Base-by-base conservation (phyloP, 1,140 invertebrate species). In the Drosophila gunungcola region DNA sequence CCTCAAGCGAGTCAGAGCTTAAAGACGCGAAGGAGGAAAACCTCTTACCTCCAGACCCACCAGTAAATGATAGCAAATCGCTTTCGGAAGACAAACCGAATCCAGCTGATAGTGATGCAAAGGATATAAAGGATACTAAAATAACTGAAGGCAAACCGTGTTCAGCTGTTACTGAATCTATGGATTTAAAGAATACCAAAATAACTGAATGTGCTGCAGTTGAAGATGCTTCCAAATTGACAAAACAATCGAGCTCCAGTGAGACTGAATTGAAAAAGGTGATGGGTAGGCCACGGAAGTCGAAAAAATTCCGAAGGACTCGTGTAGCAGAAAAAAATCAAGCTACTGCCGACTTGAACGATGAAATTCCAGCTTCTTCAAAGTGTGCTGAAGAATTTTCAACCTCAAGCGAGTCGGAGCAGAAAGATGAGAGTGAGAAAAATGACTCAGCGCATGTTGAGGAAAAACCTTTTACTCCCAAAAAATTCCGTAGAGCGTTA, bases 341-440 rank as follows among this genome's bases (percentile, higher is more conserved):
- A 7, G 1, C 0, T 10, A 13, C 10, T n/a, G 11, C 11, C 9
- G 11, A 61, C 13, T 11, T n/a, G 12, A 29, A 0, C 25, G 11
- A 61, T 39, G 25, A 32, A 3, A 9, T 21, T 16, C 13, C 21
- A 11, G 16, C 27, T 4, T 3, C 9, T 41, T 32, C 51, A 12
- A 56, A 61, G 7, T n/a, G 11, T 12, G 36, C 9, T 62, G 53
- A 62, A n/a, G 52, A 58, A 29, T 38, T 21, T 10, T 56, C 54
- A 3, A 60, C 53, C 0, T 32, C 54, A 10, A 60, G 53, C 6
- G 38, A 62, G 6, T 25, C 53, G 0, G 60, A 42, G 12, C 36
- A 42, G 16, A 62, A 41, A 13, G 12, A 32, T 7, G 16, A 58
- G 10, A 32, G 12, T 3, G 21, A 12, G 21, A 5, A n/a, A 32